These are phyloP conservation scores for Metellina segmentata DNA, from an alignment of 2,888 invertebrate genomes.

Conservation along the genomic window DNA sequence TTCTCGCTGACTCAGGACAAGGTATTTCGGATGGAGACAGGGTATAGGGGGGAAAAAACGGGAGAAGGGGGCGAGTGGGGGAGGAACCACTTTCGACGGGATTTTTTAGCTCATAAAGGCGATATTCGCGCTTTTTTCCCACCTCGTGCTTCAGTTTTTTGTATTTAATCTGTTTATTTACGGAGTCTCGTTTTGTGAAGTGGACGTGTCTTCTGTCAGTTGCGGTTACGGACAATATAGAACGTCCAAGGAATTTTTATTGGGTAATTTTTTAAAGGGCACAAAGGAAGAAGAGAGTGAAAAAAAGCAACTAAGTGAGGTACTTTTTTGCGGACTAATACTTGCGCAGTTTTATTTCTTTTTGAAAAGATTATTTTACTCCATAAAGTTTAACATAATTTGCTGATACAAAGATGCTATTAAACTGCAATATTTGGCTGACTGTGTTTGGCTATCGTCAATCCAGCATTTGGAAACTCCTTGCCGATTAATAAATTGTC, in stretches of 20 bases:
- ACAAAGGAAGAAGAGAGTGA: background rate
- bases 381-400: no score
- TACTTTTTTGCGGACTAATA: background rate
- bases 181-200: constrained; percentile 54
- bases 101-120: constrained; percentile 64
- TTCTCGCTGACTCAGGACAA: constrained; percentile 70
- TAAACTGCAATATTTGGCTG: no score
- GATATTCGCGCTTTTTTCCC: constrained; percentile 50
- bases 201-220: constrained; percentile 54
- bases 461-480: no score
- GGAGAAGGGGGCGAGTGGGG: constrained; percentile 3
- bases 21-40: constrained; percentile 64
- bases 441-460: no score
- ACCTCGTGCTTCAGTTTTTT: constrained; percentile 8
- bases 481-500: no score
- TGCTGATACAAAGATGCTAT: no score
- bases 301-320: constrained; percentile 10
- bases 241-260: constrained; percentile 37
- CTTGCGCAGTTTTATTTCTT: no score
- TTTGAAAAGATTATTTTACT: no score
- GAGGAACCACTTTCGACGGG: constrained; percentile 32
- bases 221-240: constrained; percentile 43
- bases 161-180: constrained; percentile 62
- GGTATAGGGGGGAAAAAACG: constrained; percentile 1
- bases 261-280: constrained; percentile 17